Conservation (phyloP, 2,113 vertebrate species). For the Entosphenus tridentatus region DNA sequence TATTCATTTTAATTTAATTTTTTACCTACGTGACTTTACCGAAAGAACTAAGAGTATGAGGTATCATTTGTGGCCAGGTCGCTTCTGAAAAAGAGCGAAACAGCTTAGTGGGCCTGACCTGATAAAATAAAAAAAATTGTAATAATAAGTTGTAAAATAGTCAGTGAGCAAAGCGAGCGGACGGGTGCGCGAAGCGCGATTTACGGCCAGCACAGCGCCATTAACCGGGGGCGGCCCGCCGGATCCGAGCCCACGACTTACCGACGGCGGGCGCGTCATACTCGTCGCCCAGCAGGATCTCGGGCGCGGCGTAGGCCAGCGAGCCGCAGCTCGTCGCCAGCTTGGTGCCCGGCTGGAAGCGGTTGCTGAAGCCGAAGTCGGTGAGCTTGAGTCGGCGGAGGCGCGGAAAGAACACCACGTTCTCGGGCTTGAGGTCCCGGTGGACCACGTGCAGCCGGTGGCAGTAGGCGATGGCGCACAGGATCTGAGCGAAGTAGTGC, state of each 20-base stretch:
- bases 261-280: conserved; percentile 53
- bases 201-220: not conserved
- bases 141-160: not conserved
- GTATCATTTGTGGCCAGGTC: no score
- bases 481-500: conserved; percentile 50
- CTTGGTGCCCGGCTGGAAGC: conserved; percentile 51
- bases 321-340: conserved; percentile 60
- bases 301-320: conserved; percentile 48
- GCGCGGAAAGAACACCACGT: conserved; percentile 57
- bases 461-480: conserved; percentile 51
- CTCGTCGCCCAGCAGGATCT: conserved; percentile 55
- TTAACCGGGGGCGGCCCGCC: not conserved
- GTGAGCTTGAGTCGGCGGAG: conserved; percentile 55
- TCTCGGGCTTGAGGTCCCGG: conserved; percentile 59
- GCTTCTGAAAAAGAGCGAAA: no score
- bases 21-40: no score
- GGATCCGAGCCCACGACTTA: conserved; percentile 16
- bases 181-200: not conserved
- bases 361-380: conserved; percentile 61
- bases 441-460: conserved; percentile 58
- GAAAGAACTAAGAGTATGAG: no score
- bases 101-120: no score
- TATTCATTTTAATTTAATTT: no score
- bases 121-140: not conserved
- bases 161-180: not conserved